A percentile compares a stretch with the other conserved stretches of the same genome.
phyloP scores from a whole-genome alignment of 2,797 vertebrate species.

The Cyprinella venusta region DNA sequence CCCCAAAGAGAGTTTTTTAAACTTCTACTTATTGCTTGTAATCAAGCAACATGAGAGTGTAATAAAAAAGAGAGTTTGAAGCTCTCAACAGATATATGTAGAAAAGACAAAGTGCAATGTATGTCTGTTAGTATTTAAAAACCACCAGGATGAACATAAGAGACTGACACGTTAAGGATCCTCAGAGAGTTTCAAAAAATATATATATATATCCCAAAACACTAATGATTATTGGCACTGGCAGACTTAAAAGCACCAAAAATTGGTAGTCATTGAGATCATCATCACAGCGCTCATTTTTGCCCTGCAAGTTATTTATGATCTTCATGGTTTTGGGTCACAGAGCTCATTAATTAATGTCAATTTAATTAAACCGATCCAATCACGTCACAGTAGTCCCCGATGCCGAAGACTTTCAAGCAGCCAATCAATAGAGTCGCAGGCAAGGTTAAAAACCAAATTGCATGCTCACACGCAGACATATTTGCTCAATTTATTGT shows the following conservation, averaged over 20 bases:
- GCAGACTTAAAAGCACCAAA: slow-evolving; percentile 3
- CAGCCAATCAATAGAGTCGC: slow-evolving; percentile 31
- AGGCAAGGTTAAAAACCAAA: slow-evolving; percentile 23
- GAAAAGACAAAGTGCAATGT: neutral
- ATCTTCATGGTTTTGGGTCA: slow-evolving; percentile 40
- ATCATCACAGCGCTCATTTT: slow-evolving; percentile 3
- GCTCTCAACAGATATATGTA: neutral
- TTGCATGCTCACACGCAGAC: neutral
- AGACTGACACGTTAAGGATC: neutral
- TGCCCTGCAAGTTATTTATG: slow-evolving; percentile 31
- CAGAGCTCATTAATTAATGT: slow-evolving; percentile 50
- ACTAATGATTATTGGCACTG: neutral
- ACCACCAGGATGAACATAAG: neutral
- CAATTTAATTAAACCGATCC: slow-evolving; percentile 38
- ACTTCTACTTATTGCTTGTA: neutral
- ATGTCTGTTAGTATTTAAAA: slow-evolving; percentile 19
- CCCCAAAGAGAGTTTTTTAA: neutral
- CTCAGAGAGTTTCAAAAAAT: neutral
- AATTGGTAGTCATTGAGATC: neutral
- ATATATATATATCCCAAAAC: neutral
- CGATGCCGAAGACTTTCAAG: slow-evolving; percentile 35
- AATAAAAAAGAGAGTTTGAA: neutral
- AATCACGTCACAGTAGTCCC: slow-evolving; percentile 20
- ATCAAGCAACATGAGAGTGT: slow-evolving; percentile 5
- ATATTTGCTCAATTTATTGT: slow-evolving; percentile 18